Evolutionary conservation across 2,797 vertebrate species (phyloP).

Genomic region (Helarctos malayanus): DNA sequence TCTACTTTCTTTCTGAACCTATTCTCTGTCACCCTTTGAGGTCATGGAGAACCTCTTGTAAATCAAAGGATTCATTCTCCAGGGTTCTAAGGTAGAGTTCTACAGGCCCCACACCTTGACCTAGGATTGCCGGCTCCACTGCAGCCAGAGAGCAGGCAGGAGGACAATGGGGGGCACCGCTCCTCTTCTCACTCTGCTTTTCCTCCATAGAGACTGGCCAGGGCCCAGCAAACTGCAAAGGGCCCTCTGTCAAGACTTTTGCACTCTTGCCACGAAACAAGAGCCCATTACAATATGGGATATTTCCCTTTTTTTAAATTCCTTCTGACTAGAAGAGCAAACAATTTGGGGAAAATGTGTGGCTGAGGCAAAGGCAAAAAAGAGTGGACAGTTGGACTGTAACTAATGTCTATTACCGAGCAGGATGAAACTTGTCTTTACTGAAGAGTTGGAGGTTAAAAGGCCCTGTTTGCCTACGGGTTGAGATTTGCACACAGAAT

Average conservation of each 20-base stretch:
- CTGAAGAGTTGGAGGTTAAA: background rate
- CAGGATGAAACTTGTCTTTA: conserved; percentile 59
- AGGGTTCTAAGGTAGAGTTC: background rate
- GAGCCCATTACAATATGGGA: background rate
- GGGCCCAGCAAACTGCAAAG: background rate
- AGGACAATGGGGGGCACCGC: rapidly evolving
- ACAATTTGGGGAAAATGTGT: background rate
- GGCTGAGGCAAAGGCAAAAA: conserved; percentile 13
- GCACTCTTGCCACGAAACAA: background rate
- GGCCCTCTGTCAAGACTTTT: background rate
- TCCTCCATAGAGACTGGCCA: background rate
- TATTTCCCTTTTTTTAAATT: background rate
- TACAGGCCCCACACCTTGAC: background rate
- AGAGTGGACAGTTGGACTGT: background rate
- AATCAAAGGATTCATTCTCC: background rate
- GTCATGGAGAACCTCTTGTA: background rate
- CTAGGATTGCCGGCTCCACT: too few relatives aligned
- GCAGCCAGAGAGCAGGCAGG: background rate
- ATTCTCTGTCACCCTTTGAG: background rate
- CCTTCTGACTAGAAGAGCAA: conserved; percentile 36
- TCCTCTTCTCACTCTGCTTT: background rate
- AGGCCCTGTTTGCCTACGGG: background rate
- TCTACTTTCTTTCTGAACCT: background rate
- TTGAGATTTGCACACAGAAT: conserved; percentile 27
- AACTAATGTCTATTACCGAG: background rate